Evolutionary conservation across 1,140 invertebrate genomes (phyloP).

Genomic region (Maniola jurtina): DNA sequence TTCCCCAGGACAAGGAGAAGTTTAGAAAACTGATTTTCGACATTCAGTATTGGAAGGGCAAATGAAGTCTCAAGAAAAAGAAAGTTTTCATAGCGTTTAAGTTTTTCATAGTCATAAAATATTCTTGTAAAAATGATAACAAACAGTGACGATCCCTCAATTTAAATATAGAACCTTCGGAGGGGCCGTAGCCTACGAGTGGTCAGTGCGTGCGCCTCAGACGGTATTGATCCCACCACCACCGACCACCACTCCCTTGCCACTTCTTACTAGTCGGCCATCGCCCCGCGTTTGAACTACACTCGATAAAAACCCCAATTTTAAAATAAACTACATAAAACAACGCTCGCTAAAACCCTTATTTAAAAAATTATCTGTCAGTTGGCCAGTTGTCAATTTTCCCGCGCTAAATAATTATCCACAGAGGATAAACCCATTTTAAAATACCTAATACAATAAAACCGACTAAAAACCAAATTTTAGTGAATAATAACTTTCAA

Average conservation of each 20-base stretch:
- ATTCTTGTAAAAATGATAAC: not conserved
- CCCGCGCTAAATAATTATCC: slow-evolving; percentile 32
- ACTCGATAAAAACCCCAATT: slow-evolving; percentile 34
- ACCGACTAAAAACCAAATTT: too few relatives aligned
- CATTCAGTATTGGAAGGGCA: too few relatives aligned
- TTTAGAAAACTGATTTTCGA: too few relatives aligned
- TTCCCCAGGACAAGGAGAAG: too few relatives aligned
- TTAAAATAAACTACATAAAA: slow-evolving; percentile 34
- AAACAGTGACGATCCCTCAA: slow-evolving; percentile 24
- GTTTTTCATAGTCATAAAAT: not conserved
- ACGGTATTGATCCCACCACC: slow-evolving; percentile 74
- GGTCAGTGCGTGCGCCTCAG: slow-evolving; percentile 72
- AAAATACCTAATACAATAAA: too few relatives aligned
- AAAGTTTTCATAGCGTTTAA: too few relatives aligned
- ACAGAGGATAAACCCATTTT: too few relatives aligned
- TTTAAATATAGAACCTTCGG: slow-evolving; percentile 54
- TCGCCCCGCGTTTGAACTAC: slow-evolving; percentile 62
- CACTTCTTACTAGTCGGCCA: slow-evolving; percentile 60
- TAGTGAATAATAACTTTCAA: too few relatives aligned
- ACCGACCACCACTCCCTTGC: slow-evolving; percentile 63
- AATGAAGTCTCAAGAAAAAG: too few relatives aligned
- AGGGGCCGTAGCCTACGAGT: slow-evolving; percentile 43
- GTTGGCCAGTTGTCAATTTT: not conserved
- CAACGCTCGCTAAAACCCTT: not conserved
- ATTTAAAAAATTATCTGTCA: not conserved